Percentiles rank a stretch among this genome's conserved stretches.
phyloP scores from a whole-genome alignment of 1,140 invertebrate genomes.

The Drosophila rufa region DNA sequence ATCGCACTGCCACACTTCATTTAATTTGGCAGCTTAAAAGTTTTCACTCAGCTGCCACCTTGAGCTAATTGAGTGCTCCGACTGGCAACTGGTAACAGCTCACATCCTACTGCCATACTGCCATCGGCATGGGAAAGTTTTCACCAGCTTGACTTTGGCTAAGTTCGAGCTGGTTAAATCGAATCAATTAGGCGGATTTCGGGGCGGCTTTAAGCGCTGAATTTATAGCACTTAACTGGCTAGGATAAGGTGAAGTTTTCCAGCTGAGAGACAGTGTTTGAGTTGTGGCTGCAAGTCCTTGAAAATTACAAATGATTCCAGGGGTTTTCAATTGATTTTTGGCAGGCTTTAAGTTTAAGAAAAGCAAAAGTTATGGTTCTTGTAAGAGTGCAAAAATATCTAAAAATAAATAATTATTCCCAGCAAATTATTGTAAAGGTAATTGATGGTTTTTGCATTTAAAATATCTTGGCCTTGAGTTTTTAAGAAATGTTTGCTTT shows the following conservation, averaged over 20 bases:
- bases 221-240: constrained; percentile 43
- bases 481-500: no score
- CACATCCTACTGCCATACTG: background rate
- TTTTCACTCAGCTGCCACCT: constrained; percentile 56
- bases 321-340: constrained; percentile 5
- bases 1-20: constrained; percentile 44
- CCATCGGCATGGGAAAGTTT: constrained; percentile 9
- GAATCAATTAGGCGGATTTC: constrained; percentile 55
- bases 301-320: constrained; percentile 6
- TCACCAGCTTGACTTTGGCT: constrained; percentile 6
- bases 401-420: no score
- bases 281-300: background rate
- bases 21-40: constrained; percentile 66
- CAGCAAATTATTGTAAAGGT: no score
- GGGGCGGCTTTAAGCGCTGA: constrained; percentile 24
- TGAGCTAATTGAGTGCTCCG: constrained; percentile 47
- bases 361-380: no score
- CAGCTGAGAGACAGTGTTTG: background rate
- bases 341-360: background rate
- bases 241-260: constrained; percentile 13
- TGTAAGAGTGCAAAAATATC: no score
- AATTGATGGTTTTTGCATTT: no score
- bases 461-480: no score
- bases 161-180: constrained; percentile 32
- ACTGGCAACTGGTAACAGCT: no score